Conservation (phyloP, 1,140 invertebrate species). For the Pinna nobilis region DNA sequence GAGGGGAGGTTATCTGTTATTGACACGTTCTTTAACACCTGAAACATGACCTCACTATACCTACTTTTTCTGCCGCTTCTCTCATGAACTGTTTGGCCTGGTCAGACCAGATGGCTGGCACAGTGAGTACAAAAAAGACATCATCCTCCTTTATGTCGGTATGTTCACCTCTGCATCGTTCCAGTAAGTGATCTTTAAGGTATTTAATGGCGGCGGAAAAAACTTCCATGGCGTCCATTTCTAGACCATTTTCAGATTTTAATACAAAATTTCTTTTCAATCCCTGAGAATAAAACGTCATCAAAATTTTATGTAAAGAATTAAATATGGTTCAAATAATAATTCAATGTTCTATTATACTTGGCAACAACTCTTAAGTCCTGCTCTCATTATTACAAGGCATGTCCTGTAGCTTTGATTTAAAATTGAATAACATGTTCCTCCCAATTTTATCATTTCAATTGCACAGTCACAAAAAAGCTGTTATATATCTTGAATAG, state of each 20-base stretch:
- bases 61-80: conserved; percentile 16
- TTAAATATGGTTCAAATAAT: too few relatives aligned
- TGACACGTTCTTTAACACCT: too few relatives aligned
- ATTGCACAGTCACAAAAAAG: too few relatives aligned
- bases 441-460: too few relatives aligned
- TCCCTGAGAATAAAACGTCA: conserved; percentile 2
- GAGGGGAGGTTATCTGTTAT: too few relatives aligned
- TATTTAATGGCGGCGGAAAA: conserved; percentile 27
- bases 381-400: too few relatives aligned
- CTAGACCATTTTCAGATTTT: conserved; percentile 2
- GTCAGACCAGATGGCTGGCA: conserved; percentile 25
- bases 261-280: conserved; percentile 4
- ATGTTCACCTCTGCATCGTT: not conserved
- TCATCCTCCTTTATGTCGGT: not conserved
- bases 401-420: too few relatives aligned
- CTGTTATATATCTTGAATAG: too few relatives aligned
- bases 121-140: conserved; percentile 19
- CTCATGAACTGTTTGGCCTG: conserved; percentile 30
- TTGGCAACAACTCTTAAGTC: too few relatives aligned
- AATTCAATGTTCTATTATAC: too few relatives aligned
- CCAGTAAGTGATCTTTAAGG: conserved; percentile 10
- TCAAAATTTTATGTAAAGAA: not conserved
- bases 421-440: too few relatives aligned
- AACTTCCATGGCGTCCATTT: conserved; percentile 6
- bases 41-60: not conserved